Percentiles rank a stretch among this genome's conserved stretches.
Evolutionary conservation across 2,888 invertebrate species (phyloP).

Genomic region (Hirtodrosophila confusa): DNA sequence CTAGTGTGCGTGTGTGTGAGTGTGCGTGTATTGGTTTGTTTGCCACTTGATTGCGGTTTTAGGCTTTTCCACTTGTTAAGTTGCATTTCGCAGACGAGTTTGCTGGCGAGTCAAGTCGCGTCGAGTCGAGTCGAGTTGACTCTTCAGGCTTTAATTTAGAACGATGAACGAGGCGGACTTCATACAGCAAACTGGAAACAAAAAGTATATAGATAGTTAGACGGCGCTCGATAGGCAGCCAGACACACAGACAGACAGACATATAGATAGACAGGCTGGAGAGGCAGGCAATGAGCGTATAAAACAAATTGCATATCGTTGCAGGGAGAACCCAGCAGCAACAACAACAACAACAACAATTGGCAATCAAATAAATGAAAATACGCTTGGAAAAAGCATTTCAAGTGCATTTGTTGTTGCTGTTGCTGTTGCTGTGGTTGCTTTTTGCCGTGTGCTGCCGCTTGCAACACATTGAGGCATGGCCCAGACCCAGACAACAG

Average conservation of each 20-base stretch:
- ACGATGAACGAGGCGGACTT: conserved; percentile 45
- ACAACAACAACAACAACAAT: conserved; percentile 18
- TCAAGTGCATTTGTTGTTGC: conserved; percentile 60
- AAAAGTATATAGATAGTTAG: conserved; percentile 42
- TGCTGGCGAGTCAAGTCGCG: conserved; percentile 39
- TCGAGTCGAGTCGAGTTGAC: conserved; percentile 36
- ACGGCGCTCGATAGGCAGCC: conserved; percentile 48
- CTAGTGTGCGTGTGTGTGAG: background rate
- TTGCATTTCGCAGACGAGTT: conserved; percentile 69
- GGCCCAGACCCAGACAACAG: conserved; percentile 60
- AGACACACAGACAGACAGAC: conserved; percentile 26
- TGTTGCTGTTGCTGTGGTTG: conserved; percentile 18
- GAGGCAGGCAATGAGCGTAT: conserved; percentile 67
- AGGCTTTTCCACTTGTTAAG: conserved; percentile 73
- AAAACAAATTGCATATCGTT: conserved; percentile 71
- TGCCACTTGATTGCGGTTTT: conserved; percentile 73
- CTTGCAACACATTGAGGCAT: conserved; percentile 41
- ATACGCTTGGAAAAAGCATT: conserved; percentile 63
- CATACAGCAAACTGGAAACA: conserved; percentile 20
- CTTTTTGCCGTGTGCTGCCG: conserved; percentile 15
- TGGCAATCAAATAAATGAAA: conserved; percentile 69
- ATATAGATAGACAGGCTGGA: conserved; percentile 10
- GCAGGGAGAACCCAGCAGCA: conserved; percentile 45
- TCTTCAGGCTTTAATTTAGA: conserved; percentile 69
- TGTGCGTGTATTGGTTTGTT: conserved; percentile 48